phyloP scores from a whole-genome alignment of 30 jellyfish, hydroid and myxozoan species.

The Calvadosia cruxmelitensis region DNA sequence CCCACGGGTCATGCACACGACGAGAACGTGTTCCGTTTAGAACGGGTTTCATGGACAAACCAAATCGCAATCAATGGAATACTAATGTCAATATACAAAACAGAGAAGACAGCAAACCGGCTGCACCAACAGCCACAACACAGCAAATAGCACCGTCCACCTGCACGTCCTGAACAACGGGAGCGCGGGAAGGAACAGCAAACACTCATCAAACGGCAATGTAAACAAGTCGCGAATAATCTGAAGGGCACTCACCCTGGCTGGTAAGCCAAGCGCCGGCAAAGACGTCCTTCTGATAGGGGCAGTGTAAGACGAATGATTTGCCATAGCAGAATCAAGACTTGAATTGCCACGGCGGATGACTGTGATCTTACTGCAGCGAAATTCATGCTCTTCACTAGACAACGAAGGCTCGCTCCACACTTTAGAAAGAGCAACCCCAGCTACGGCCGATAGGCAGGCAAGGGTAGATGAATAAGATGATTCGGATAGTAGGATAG shows the following conservation, averaged over 20 bases:
- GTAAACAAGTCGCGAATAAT: too few relatives aligned
- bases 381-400: background rate
- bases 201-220: too few relatives aligned
- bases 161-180: too few relatives aligned
- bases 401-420: background rate
- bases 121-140: too few relatives aligned
- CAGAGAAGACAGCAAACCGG: too few relatives aligned
- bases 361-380: background rate
- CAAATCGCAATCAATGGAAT: too few relatives aligned
- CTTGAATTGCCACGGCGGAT: conserved; percentile 2
- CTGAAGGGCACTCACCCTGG: conserved; percentile 45
- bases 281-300: conserved; percentile 62
- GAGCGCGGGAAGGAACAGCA: too few relatives aligned
- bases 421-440: background rate
- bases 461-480: background rate
- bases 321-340: background rate
- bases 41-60: too few relatives aligned
- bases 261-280: conserved; percentile 75
- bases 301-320: conserved; percentile 9
- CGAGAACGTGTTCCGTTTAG: too few relatives aligned
- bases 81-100: too few relatives aligned
- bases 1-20: too few relatives aligned
- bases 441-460: background rate
- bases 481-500: background rate
- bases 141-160: too few relatives aligned